Percentiles rank a stretch among this genome's conserved stretches.
phyloP scores from a whole-genome alignment of 53 echinoderm and acorn worm genomes.

The Holothuria scabra region DNA sequence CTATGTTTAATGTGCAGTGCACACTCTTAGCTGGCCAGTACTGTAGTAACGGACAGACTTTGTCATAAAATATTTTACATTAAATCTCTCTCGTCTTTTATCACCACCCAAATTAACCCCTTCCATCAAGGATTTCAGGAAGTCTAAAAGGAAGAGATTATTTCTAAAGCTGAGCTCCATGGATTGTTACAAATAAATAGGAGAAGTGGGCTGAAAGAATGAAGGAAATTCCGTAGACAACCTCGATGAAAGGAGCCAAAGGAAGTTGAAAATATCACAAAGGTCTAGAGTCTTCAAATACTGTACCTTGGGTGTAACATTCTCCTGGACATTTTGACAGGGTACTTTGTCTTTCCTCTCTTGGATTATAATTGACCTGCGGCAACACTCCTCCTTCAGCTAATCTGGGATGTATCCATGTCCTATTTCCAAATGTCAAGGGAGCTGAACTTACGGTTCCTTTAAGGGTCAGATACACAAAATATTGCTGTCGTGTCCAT shows the following conservation, averaged over 20 bases:
- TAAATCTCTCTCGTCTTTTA: constrained; percentile 11
- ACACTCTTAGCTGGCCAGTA: no score
- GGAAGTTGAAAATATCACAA: no score
- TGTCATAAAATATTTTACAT: background rate
- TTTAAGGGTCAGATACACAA: no score
- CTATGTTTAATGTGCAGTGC: no score
- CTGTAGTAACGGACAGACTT: no score
- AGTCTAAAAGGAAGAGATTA: background rate
- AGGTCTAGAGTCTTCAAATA: background rate
- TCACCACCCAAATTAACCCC: constrained; percentile 16
- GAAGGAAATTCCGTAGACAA: background rate
- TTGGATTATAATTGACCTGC: background rate
- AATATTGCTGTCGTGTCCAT: no score
- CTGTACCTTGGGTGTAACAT: constrained; percentile 23
- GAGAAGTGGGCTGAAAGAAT: background rate
- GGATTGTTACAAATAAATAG: background rate
- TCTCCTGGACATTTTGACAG: constrained; percentile 4
- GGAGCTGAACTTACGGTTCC: no score
- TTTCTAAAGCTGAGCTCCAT: background rate
- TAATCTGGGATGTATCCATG: no score
- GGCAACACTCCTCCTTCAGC: no score
- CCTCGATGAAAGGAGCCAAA: background rate
- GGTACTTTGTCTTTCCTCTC: background rate
- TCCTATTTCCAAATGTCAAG: no score
- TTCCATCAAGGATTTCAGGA: constrained; percentile 20